phyloP scores from a whole-genome alignment of 1,140 invertebrate species.

The Xylocopa sonorina region DNA sequence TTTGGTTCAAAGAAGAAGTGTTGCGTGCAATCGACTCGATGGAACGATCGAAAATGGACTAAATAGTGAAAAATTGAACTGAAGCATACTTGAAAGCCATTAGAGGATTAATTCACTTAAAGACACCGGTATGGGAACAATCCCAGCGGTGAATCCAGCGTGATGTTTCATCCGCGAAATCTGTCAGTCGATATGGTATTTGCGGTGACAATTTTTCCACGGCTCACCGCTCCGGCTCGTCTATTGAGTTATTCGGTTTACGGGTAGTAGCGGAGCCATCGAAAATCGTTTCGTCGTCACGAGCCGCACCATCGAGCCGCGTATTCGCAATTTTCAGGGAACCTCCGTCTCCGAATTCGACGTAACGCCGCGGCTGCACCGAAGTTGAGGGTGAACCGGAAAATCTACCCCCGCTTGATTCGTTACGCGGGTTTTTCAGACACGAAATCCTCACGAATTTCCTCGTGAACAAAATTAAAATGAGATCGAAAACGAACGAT shows the following conservation, averaged over 20 bases:
- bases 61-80: too few relatives aligned
- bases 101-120: neutral
- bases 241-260: conserved; percentile 61
- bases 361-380: neutral
- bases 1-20: too few relatives aligned
- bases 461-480: neutral
- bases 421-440: too few relatives aligned
- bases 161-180: conserved; percentile 23
- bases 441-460: neutral
- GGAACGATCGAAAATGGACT: too few relatives aligned
- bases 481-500: neutral
- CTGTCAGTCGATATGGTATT: conserved; percentile 21
- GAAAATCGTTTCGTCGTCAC: conserved; percentile 56
- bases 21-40: too few relatives aligned
- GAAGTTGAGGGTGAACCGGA: conserved; percentile 4
- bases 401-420: conserved; percentile 3
- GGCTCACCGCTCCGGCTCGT: conserved; percentile 26
- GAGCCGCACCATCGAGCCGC: conserved; percentile 17
- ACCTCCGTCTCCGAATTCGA: neutral
- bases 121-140: neutral
- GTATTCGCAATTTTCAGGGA: neutral
- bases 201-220: conserved; percentile 56
- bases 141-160: neutral
- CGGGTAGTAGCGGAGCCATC: conserved; percentile 50
- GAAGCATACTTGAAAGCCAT: neutral